phyloP scores from a whole-genome alignment of 2,113 vertebrate species.

The Dicrurus megarhynchus region DNA sequence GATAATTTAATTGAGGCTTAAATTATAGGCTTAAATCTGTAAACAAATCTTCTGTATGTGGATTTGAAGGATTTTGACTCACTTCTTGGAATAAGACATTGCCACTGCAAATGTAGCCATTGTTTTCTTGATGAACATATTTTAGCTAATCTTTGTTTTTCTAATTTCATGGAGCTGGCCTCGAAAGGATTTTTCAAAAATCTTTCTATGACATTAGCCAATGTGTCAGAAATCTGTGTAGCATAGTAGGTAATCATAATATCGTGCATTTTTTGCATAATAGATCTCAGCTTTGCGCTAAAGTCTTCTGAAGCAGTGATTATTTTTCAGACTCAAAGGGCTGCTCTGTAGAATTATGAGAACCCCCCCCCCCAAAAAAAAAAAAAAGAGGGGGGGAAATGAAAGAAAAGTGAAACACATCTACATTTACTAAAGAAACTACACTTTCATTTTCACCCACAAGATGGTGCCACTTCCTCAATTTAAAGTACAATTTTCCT shows the following conservation, averaged over 20 bases:
- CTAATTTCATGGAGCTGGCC: background rate
- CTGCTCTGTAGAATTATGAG: background rate
- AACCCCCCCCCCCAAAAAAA: background rate
- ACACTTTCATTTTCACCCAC: constrained; percentile 27
- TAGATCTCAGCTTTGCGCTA: background rate
- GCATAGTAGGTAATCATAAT: background rate
- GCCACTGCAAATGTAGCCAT: background rate
- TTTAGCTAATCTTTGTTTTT: background rate
- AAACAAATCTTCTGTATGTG: background rate
- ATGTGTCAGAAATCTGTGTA: background rate
- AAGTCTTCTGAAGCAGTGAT: background rate
- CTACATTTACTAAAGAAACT: background rate
- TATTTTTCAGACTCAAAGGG: background rate
- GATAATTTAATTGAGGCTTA: background rate
- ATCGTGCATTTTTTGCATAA: background rate
- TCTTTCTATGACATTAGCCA: background rate
- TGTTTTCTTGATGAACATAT: background rate
- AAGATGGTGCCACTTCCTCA: constrained; percentile 58
- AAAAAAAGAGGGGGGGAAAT: accelerated
- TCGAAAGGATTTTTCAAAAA: background rate
- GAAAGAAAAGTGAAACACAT: background rate
- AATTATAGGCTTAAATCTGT: background rate
- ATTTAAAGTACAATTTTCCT: background rate
- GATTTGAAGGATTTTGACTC: background rate
- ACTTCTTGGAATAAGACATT: background rate